Evolutionary conservation across 1,140 invertebrate species (phyloP).

Genomic region (Drosophila sechellia): DNA sequence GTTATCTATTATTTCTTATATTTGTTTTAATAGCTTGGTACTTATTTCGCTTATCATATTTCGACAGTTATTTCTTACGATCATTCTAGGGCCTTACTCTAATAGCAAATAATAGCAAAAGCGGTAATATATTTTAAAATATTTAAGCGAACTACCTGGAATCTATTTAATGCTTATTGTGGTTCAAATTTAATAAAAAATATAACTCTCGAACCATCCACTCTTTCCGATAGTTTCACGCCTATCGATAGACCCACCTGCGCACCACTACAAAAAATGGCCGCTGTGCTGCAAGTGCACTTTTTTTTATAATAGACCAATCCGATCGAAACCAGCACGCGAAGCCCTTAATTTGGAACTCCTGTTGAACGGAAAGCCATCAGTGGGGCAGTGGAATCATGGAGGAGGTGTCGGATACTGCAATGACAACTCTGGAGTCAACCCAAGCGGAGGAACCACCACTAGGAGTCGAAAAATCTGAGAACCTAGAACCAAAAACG

Average conservation of each 20-base stretch:
- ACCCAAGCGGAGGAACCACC: neutral
- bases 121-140: too few species aligned
- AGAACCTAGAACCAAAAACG: slow-evolving; percentile 31
- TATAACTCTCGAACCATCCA: neutral
- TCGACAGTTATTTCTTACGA: too few species aligned
- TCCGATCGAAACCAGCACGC: neutral
- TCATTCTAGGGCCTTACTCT: too few species aligned
- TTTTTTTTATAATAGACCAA: slow-evolving; percentile 16
- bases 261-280: slow-evolving; percentile 27
- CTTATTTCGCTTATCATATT: too few species aligned
- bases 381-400: slow-evolving; percentile 26
- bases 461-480: slow-evolving; percentile 5
- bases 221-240: neutral
- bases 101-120: too few species aligned
- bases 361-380: slow-evolving; percentile 2
- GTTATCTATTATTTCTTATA: too few species aligned
- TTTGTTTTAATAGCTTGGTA: too few species aligned
- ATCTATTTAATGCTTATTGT: neutral
- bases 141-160: too few species aligned
- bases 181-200: neutral
- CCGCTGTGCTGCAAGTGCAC: slow-evolving; percentile 23
- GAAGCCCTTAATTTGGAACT: neutral
- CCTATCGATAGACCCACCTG: slow-evolving; percentile 8
- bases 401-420: slow-evolving; percentile 38
- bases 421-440: slow-evolving; percentile 12